Conservation (phyloP, 2,888 invertebrate genomes). For the Apocheima hispidaria region DNA sequence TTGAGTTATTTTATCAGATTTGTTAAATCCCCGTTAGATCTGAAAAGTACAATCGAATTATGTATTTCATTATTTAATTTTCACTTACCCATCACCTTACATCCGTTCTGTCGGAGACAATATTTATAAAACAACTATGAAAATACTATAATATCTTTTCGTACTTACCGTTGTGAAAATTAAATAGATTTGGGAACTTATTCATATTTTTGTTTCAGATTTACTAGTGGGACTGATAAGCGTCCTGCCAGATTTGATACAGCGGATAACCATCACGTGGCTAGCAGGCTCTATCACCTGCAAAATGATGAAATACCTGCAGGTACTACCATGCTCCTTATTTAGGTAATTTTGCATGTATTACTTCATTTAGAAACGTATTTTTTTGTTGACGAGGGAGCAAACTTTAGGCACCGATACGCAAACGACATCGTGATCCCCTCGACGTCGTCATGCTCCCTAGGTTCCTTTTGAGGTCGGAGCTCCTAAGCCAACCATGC, state of each 20-base stretch:
- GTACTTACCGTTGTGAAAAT: neutral
- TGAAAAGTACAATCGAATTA: neutral
- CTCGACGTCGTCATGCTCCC: no score
- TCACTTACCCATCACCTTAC: no score
- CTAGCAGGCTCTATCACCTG: constrained; percentile 95
- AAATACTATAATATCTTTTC: no score
- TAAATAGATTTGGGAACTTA: neutral
- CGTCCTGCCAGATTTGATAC: constrained; percentile 95
- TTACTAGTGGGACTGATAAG: constrained; percentile 94
- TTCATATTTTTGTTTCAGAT: constrained; percentile 85
- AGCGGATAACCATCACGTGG: constrained; percentile 96
- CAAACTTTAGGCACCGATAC: no score
- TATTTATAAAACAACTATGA: no score
- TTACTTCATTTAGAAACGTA: no score
- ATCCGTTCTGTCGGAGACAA: no score
- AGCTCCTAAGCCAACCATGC: no score
- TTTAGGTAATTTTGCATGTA: no score
- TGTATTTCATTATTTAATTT: neutral
- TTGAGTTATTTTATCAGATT: neutral
- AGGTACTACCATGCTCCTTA: constrained; percentile 67
- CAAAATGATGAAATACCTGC: constrained; percentile 94
- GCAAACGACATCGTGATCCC: no score
- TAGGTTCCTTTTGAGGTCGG: no score
- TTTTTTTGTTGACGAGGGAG: no score
- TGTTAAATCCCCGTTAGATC: neutral